Percentiles rank a stretch among this genome's conserved stretches.
These are phyloP conservation scores for Spinus olivaceus DNA, from an alignment of 2,797 vertebrate genomes.

Conservation along the genomic window DNA sequence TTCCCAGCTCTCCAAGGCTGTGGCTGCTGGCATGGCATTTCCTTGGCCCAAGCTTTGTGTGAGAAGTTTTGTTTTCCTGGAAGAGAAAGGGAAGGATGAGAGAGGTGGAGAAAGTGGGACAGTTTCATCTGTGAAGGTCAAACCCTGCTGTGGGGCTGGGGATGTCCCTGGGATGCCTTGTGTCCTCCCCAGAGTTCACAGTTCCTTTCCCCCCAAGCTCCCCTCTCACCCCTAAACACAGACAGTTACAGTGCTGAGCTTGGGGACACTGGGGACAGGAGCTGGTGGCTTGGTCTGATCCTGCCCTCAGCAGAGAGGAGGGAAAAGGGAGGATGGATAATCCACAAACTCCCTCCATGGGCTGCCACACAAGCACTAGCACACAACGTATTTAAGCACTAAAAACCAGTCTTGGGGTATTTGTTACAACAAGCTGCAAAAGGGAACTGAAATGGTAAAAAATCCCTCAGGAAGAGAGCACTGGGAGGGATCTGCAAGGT, in stretches of 20 bases:
- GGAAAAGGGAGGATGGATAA: background rate
- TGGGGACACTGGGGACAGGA: background rate
- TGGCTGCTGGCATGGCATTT: background rate
- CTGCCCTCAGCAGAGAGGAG: background rate
- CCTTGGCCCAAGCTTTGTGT: background rate
- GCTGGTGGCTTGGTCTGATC: background rate
- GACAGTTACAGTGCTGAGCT: background rate
- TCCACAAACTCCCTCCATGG: rapidly evolving
- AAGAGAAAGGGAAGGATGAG: background rate
- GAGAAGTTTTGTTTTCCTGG: background rate
- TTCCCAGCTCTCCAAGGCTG: background rate
- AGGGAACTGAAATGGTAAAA: background rate
- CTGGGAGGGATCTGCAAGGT: background rate
- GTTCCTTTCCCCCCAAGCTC: background rate
- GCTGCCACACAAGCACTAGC: background rate
- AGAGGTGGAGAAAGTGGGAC: background rate
- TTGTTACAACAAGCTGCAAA: background rate
- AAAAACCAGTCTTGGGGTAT: background rate
- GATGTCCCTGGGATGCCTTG: background rate
- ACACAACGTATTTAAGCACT: rapidly evolving
- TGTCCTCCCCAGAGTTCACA: background rate
- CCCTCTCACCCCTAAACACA: rapidly evolving
- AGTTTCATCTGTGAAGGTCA: background rate
- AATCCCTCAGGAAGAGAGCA: background rate
- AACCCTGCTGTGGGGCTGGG: background rate